These are phyloP conservation scores for Periophthalmus magnuspinnatus DNA, from an alignment of 2,797 vertebrate species.

Conservation along the genomic window DNA sequence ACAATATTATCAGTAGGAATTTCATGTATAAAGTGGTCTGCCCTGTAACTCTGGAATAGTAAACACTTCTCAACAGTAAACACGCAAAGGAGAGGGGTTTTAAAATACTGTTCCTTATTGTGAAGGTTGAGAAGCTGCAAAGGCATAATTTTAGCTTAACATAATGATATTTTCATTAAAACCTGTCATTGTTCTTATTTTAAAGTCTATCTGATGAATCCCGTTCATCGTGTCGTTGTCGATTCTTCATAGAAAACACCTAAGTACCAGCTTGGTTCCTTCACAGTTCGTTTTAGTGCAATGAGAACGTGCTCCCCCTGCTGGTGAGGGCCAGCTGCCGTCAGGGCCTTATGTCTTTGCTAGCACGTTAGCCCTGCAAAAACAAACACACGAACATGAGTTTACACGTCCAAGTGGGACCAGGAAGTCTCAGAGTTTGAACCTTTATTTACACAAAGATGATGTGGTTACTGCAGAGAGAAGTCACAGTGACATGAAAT, in stretches of 20 bases:
- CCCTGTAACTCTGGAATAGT: constrained; percentile 70
- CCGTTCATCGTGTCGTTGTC: constrained; percentile 67
- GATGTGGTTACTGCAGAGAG: too few species aligned
- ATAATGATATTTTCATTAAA: constrained; percentile 25
- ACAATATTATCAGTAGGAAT: constrained; percentile 63
- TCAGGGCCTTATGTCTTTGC: constrained; percentile 85
- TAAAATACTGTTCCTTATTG: constrained; percentile 45
- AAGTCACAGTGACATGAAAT: too few species aligned
- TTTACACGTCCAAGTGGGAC: too few species aligned
- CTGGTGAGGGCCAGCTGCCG: constrained; percentile 66
- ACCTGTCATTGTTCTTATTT: constrained; percentile 25
- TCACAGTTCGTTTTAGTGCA: constrained; percentile 86
- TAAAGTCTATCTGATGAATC: constrained; percentile 72
- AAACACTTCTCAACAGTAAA: constrained; percentile 74
- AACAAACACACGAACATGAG: constrained; percentile 2
- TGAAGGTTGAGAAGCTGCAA: constrained; percentile 43
- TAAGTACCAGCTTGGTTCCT: constrained; percentile 85
- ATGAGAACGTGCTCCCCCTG: constrained; percentile 68
- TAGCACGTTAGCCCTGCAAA: constrained; percentile 85
- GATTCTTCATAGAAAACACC: constrained; percentile 68
- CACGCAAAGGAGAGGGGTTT: constrained; percentile 42
- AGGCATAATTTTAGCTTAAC: constrained; percentile 56
- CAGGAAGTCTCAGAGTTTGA: too few species aligned
- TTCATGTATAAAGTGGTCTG: constrained; percentile 68
- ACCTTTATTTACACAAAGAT: too few species aligned